Evolutionary conservation across 2,113 vertebrate genomes (phyloP).

Genomic region (Ictidomys tridecemlineatus): DNA sequence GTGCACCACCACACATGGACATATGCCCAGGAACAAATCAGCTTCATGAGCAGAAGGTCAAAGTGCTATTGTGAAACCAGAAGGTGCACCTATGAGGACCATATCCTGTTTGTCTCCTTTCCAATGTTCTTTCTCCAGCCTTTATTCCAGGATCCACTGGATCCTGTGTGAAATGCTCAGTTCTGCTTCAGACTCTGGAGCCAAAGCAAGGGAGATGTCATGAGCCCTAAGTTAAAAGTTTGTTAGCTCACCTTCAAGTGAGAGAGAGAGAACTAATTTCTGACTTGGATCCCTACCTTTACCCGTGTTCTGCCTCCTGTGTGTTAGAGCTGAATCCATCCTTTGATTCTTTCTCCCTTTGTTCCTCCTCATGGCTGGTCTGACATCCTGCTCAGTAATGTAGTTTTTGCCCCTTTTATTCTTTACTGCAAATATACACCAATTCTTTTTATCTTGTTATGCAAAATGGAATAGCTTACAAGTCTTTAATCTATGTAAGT

Average conservation of each 20-base stretch:
- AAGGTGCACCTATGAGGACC: neutral
- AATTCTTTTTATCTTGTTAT: neutral
- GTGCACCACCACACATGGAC: fast-evolving
- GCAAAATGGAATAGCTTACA: neutral
- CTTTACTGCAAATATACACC: neutral
- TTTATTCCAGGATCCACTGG: neutral
- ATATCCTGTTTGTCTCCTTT: neutral
- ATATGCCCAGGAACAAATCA: neutral
- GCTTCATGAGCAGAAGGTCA: neutral
- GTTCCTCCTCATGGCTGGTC: neutral
- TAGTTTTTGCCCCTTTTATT: neutral
- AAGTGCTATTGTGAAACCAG: neutral
- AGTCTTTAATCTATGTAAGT: neutral
- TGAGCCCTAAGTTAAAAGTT: neutral
- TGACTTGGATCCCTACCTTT: neutral
- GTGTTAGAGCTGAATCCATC: neutral
- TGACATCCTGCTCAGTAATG: neutral
- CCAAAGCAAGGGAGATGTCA: neutral
- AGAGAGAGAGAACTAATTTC: neutral
- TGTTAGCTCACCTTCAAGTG: neutral
- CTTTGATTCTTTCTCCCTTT: neutral
- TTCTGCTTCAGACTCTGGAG: neutral
- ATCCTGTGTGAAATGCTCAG: neutral
- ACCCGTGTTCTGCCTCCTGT: neutral
- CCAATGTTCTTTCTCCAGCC: neutral